phyloP scores from a whole-genome alignment of 2,797 vertebrate species.

The Sebastes steindachneri region DNA sequence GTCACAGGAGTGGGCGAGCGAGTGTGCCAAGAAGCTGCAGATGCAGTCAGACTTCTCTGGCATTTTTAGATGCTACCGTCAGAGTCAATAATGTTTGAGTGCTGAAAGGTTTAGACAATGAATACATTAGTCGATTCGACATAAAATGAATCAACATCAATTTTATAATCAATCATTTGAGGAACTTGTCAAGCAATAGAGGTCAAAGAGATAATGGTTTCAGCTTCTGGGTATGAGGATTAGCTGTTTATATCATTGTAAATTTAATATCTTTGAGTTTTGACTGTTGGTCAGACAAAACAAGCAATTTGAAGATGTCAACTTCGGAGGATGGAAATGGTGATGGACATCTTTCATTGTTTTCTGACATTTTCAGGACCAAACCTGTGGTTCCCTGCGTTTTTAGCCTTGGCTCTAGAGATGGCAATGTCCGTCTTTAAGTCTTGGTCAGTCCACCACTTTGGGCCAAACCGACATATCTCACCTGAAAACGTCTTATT shows the following conservation, averaged over 20 bases:
- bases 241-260: background rate
- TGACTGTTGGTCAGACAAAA: background rate
- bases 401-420: background rate
- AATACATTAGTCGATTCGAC: background rate
- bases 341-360: background rate
- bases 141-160: background rate
- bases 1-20: background rate
- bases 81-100: background rate
- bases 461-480: background rate
- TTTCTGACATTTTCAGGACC: background rate
- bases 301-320: background rate
- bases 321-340: no score
- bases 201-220: background rate
- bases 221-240: background rate
- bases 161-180: background rate
- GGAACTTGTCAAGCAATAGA: background rate
- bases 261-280: background rate
- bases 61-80: constrained; percentile 1
- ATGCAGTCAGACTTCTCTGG: background rate
- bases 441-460: background rate
- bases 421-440: background rate
- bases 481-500: no score
- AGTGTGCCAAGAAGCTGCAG: constrained; percentile 13
- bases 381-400: background rate
- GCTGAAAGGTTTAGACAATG: background rate